phyloP scores from a whole-genome alignment of 2,113 vertebrate species.

The Sphaerodactylus townsendi region DNA sequence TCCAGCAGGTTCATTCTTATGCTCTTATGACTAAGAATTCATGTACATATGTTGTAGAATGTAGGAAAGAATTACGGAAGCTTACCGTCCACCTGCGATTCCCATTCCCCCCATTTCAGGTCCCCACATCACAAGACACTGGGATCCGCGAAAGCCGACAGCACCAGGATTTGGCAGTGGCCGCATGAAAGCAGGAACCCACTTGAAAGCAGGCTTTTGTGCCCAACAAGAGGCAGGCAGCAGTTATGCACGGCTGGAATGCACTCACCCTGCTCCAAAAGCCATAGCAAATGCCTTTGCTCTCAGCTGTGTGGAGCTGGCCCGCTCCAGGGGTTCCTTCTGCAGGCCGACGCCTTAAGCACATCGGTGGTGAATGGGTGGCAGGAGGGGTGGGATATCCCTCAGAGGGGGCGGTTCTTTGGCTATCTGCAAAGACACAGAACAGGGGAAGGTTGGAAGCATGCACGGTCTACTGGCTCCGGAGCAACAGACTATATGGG shows the following conservation, averaged over 20 bases:
- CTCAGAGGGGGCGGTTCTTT: conserved; percentile 88
- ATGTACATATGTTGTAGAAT: too few relatives aligned
- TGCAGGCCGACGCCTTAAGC: conserved; percentile 85
- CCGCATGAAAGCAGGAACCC: too few relatives aligned
- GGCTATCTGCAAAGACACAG: conserved; percentile 84
- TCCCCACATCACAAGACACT: background rate
- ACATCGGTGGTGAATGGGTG: conserved; percentile 80
- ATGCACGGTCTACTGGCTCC: background rate
- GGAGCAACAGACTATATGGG: background rate
- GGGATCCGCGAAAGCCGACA: background rate
- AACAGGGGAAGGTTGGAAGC: conserved; percentile 27
- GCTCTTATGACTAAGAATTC: too few relatives aligned
- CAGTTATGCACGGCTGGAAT: background rate
- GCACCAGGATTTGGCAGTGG: background rate
- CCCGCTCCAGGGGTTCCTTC: conserved; percentile 85
- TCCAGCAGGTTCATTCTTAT: too few relatives aligned
- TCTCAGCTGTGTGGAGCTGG: conserved; percentile 78
- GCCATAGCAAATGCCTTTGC: conserved; percentile 76
- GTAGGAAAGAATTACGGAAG: too few relatives aligned
- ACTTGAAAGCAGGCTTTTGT: background rate
- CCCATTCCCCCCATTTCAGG: background rate
- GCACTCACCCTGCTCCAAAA: conserved; percentile 81
- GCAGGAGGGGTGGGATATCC: conserved; percentile 90
- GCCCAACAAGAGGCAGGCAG: background rate
- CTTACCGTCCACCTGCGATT: too few relatives aligned